Evolutionary conservation across 1,140 invertebrate species (phyloP), one percentile per base, ranked within the genome.

Genomic region (Neodiprion virginianus): DNA sequence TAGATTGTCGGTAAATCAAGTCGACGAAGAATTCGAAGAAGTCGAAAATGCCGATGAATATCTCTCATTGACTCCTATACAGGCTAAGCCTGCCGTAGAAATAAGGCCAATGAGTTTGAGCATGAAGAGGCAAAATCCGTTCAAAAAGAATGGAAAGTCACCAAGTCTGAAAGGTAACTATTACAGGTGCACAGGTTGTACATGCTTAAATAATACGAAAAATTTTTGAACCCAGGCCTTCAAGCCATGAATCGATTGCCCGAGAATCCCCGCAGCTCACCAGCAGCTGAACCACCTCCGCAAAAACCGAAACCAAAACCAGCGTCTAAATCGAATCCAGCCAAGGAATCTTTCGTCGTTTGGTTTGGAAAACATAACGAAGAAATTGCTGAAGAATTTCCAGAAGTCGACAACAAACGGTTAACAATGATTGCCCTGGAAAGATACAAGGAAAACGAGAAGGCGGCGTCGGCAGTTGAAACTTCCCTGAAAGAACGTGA

Each of bases 321-420:
- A 48, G 66, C 23, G 70, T 40, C 21, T 10, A 84, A 79, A 73
- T 70, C 65, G 72, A 8, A 40, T 12, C 28, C 74, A 12, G 81
- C 82, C 47, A 86, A 84, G 75, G 80, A 82, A 66, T 89, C 88
- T 8, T 93, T 93, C 75, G 81, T 91, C 2, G 85, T 86, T 47
- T 93, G 92, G 92, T 92, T 89, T 71, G 82, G 84, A 4, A 87
- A 89, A 74, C 91, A 92, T 76, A 92, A 91, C 77, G 72, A 85
- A 8, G 78, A 80, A 8, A 80, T 93, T 8, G 87, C 91, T 80
- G 81, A 87, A 71, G 87, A 93, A 79, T 86, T 91, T 82, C 89
- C 91, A 0, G 89, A 91, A 9, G 73, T 91, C 4, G 88, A 84
- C n/a, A 80, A 87, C 0, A 80, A 84, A 0, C 90, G 92, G 72